Percentiles rank a stretch among this genome's conserved stretches.
Conservation (phyloP, 2,797 vertebrate genomes). For the Heterohyrax brucei region DNA sequence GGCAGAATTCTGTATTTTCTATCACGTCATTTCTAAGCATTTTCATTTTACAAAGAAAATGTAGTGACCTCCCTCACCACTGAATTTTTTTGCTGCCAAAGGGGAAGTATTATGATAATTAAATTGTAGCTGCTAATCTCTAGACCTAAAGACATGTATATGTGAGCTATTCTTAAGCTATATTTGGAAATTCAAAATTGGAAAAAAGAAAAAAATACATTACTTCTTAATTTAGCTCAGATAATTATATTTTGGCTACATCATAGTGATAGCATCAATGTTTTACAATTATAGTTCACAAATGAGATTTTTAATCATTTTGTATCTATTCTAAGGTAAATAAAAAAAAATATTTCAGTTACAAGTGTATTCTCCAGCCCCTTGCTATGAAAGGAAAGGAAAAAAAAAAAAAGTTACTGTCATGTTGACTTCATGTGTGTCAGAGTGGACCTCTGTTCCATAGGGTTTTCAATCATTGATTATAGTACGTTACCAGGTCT, state of each 20-base stretch:
- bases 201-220: conserved; percentile 59
- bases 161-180: conserved; percentile 65
- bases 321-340: background rate
- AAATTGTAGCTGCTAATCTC: conserved; percentile 75
- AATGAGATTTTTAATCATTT: conserved; percentile 25
- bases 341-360: background rate
- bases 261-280: background rate
- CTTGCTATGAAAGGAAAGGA: background rate
- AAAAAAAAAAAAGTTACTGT: background rate
- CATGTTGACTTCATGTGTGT: background rate
- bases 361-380: fast-evolving
- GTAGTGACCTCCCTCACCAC: conserved; percentile 12
- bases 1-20: conserved; percentile 59
- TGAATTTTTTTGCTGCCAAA: conserved; percentile 70
- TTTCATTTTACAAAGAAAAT: conserved; percentile 83
- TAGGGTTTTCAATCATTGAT: background rate
- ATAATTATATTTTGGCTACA: conserved; percentile 54
- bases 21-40: conserved; percentile 64
- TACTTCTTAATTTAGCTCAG: conserved; percentile 74
- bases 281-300: conserved; percentile 37
- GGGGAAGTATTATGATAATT: conserved; percentile 80
- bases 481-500: background rate
- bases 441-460: background rate
- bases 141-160: conserved; percentile 44
- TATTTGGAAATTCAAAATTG: conserved; percentile 40